phyloP scores from a whole-genome alignment of 2,113 vertebrate species.

The Megaceryle maxima region DNA sequence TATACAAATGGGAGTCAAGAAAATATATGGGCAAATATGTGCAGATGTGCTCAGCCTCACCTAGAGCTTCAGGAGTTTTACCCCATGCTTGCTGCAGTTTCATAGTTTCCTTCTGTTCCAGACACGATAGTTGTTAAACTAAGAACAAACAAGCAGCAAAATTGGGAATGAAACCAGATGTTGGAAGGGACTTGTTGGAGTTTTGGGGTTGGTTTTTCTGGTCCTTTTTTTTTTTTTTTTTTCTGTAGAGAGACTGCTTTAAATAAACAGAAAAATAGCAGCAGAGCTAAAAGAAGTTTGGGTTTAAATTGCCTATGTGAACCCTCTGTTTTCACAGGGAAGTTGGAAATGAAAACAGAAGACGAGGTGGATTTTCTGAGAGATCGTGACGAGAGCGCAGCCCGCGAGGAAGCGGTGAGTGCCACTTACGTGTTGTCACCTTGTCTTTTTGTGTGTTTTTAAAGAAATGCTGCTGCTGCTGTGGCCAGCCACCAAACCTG shows the following conservation, averaged over 20 bases:
- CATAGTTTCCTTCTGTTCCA: not conserved
- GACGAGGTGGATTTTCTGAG: constrained; percentile 71
- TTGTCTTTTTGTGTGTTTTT: not conserved
- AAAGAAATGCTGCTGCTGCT: not conserved
- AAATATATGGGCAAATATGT: not conserved
- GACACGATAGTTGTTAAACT: not conserved
- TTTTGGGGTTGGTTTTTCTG: not conserved
- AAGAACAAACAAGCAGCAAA: not conserved
- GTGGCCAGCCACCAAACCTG: not conserved
- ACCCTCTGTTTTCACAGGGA: constrained; percentile 68
- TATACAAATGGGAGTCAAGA: not conserved
- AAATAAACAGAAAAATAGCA: not conserved
- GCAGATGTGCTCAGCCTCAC: not conserved
- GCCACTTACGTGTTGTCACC: not conserved
- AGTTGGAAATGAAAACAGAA: constrained; percentile 65
- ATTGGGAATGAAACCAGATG: not conserved
- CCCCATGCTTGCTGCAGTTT: not conserved
- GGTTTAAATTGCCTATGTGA: not conserved
- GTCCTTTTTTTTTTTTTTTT: not conserved
- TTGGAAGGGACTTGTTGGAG: not conserved
- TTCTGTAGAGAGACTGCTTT: not conserved
- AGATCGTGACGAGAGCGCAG: rapidly evolving
- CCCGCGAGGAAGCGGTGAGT: constrained; percentile 64
- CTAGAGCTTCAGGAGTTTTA: not conserved
- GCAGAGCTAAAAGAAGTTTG: not conserved